phyloP scores from a whole-genome alignment of 2,113 vertebrate genomes.

The Dromas ardeola region DNA sequence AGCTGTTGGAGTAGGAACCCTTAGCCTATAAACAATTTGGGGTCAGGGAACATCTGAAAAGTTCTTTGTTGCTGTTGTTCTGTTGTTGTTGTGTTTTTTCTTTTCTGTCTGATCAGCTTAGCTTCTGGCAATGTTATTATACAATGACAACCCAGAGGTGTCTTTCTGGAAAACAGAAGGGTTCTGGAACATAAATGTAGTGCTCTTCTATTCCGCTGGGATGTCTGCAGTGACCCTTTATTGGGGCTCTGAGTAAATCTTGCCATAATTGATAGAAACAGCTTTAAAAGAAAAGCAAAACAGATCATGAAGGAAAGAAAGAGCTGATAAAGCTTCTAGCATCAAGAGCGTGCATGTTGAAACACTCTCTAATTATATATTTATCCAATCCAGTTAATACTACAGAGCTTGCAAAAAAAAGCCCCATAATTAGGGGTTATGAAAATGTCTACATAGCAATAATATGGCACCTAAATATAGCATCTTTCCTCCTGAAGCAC shows the following conservation, averaged over 20 bases:
- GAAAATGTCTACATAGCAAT: constrained; percentile 73
- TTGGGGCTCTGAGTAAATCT: constrained; percentile 51
- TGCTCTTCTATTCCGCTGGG: background rate
- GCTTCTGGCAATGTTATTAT: background rate
- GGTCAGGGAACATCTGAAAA: constrained; percentile 6
- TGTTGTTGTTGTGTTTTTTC: background rate
- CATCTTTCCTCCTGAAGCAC: constrained; percentile 68
- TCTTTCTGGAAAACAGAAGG: constrained; percentile 5
- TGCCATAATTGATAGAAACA: constrained; percentile 62
- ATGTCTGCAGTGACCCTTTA: constrained; percentile 40
- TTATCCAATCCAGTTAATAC: constrained; percentile 73
- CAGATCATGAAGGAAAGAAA: constrained; percentile 70
- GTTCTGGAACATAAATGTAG: background rate
- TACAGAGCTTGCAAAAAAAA: constrained; percentile 71
- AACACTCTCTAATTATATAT: constrained; percentile 75
- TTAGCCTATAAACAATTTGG: background rate
- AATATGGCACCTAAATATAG: constrained; percentile 71
- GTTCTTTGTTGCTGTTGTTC: constrained; percentile 3
- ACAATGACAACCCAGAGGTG: background rate
- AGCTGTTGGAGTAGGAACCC: background rate
- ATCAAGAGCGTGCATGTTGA: constrained; percentile 72
- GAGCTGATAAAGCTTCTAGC: constrained; percentile 71
- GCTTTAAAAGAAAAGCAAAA: constrained; percentile 67
- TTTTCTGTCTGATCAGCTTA: background rate
- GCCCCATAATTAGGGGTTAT: constrained; percentile 71